Conservation (phyloP, 1,140 invertebrate genomes). For the Procambarus clarkii region DNA sequence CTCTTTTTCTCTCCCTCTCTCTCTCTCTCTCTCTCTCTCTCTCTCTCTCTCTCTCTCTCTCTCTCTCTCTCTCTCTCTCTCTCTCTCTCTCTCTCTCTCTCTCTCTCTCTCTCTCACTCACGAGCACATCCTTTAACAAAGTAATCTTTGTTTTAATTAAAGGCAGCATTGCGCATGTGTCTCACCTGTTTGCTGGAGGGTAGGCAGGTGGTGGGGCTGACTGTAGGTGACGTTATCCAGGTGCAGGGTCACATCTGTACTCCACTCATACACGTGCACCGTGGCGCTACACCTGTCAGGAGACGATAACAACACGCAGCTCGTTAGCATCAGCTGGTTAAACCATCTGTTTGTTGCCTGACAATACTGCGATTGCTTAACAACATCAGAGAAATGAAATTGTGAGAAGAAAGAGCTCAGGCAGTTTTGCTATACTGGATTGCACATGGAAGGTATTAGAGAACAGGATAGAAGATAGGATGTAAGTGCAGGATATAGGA, state of each 20-base stretch:
- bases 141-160: neutral
- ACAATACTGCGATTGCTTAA: neutral
- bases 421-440: neutral
- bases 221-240: conserved; percentile 59
- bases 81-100: neutral
- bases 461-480: too few relatives aligned
- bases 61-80: too few relatives aligned
- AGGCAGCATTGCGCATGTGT: neutral
- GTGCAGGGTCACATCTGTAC: conserved; percentile 26
- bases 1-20: neutral
- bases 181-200: conserved; percentile 46
- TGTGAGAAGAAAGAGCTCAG: neutral
- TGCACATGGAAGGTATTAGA: too few relatives aligned
- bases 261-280: conserved; percentile 50
- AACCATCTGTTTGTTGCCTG: neutral
- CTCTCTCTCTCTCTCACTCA: too few relatives aligned
- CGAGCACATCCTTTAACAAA: neutral
- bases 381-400: neutral
- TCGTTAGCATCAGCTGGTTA: neutral
- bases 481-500: too few relatives aligned
- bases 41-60: too few relatives aligned
- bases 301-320: too few relatives aligned
- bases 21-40: neutral
- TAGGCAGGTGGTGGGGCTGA: conserved; percentile 58
- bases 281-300: conserved; percentile 49